Evolutionary conservation across 2,797 vertebrate species (phyloP).

Genomic region (Rousettus madagascariensis): DNA sequence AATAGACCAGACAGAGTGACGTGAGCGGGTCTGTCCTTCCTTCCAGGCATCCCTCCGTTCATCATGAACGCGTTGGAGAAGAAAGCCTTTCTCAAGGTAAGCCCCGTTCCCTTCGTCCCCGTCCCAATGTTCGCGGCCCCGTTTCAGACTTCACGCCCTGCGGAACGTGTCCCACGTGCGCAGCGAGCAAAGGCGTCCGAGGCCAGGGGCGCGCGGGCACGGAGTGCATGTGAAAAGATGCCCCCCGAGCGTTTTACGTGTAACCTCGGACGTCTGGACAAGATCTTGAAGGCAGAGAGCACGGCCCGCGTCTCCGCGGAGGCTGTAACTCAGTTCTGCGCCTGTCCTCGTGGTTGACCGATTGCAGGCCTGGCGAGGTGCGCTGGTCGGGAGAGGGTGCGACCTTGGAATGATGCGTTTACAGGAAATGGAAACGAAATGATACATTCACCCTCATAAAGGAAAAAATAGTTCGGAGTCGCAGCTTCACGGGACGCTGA

Average conservation of each 20-base stretch:
- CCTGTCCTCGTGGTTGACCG: rapidly evolving
- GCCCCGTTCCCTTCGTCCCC: background rate
- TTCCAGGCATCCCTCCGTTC: constrained; percentile 95
- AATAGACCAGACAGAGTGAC: background rate
- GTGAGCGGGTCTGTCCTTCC: background rate
- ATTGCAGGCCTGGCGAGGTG: background rate
- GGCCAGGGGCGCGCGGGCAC: background rate
- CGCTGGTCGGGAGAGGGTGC: background rate
- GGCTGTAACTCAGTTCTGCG: rapidly evolving
- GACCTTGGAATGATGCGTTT: background rate
- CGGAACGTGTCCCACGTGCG: background rate
- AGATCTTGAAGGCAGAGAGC: background rate
- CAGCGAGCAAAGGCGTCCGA: background rate
- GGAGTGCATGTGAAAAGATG: background rate
- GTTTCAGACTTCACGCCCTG: background rate
- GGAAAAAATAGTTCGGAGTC: background rate
- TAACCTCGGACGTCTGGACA: background rate
- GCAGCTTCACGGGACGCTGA: background rate
- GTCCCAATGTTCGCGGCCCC: background rate
- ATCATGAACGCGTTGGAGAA: constrained; percentile 98
- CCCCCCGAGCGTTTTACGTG: background rate
- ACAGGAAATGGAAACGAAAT: no score
- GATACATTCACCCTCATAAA: background rate
- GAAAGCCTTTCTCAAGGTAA: constrained; percentile 97
- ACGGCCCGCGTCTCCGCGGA: background rate